Base-by-base conservation (phyloP, 2,888 invertebrate species). In the Hoplodrina ambigua region DNA sequence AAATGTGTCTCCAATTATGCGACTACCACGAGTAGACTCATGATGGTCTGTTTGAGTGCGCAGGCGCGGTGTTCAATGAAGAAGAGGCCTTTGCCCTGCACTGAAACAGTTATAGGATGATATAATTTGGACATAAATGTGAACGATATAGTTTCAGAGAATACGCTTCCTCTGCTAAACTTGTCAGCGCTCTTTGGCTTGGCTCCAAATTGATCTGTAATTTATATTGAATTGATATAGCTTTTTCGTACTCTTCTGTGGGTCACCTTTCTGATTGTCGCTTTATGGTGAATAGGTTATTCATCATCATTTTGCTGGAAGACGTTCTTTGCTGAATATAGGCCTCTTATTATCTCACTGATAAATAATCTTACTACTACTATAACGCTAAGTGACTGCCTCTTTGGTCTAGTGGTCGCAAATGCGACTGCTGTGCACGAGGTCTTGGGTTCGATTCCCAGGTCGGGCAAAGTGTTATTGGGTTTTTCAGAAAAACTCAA, bases 191-290 rank as follows among this genome's bases (percentile, higher is more conserved):
- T 41, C n/a, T 44, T 52, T 74, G 73, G 73, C 72, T 33, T 41
- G 20, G 33, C 57, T 78, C 78, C 73, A 74, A 78, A 74, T 78
- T 72, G 78, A 61, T 78, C 57, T 57, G 52, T 61, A 72, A 74
- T 78, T 78, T 78, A 78, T 78, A 61, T 78, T 13, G 19, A 44
- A 74, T 41, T 72, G 78, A 72, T 78, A 61, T 57, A 19, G 52
- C 52, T 56, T 57, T 46, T 78, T 53, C 20, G 52, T 41, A 52
- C 37, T 53, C 33, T 15, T 49, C 4, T 41, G 4, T 41, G 11
- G 20, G 52, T 25, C 46, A 33, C 15, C n/a, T n/a, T 25, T 71
- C 57, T 44, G 67, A 67, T 46, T 46, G 20, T 68, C 15, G 17
- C 25, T 37, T 17, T 19, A 13, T 20, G 20, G 11, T 19, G 33